Percentiles rank a stretch among this genome's conserved stretches.
Conservation (phyloP, 2,888 invertebrate genomes). For the Gryllus longicercus region DNA sequence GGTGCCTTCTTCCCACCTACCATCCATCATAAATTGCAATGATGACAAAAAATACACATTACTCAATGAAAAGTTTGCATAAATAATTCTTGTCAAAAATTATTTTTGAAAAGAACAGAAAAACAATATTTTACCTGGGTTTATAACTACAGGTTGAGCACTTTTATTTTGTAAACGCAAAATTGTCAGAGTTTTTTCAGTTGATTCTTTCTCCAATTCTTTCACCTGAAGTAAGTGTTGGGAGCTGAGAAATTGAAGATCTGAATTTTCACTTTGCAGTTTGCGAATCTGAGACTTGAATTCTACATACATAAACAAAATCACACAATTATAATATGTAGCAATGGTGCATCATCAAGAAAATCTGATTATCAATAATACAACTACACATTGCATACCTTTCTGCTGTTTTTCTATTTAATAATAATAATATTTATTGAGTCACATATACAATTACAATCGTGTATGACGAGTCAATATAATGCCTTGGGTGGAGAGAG, state of each 20-base stretch:
- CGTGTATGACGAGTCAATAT: too few relatives aligned
- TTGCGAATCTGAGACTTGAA: constrained; percentile 51
- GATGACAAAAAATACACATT: neutral
- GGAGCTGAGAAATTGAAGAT: constrained; percentile 57
- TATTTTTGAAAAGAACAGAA: too few relatives aligned
- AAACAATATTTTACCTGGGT: constrained; percentile 39
- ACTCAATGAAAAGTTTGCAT: neutral
- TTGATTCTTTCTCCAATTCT: constrained; percentile 60
- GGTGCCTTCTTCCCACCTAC: constrained; percentile 30
- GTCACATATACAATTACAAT: too few relatives aligned
- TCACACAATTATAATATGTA: neutral
- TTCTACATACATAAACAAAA: constrained; percentile 44
- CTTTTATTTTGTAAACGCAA: constrained; percentile 51
- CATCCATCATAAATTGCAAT: neutral
- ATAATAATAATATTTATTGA: too few relatives aligned
- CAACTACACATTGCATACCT: constrained; percentile 45
- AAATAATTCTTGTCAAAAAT: neutral
- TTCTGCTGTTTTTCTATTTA: constrained; percentile 57
- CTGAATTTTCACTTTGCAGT: constrained; percentile 57
- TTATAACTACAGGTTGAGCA: constrained; percentile 44
- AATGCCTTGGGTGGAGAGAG: too few relatives aligned
- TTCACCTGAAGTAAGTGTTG: constrained; percentile 57
- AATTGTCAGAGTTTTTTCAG: constrained; percentile 54
- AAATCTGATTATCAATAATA: too few relatives aligned
- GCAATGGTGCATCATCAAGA: neutral